These are phyloP conservation scores for Omphaloscelis lunosa DNA, from an alignment of 2,888 invertebrate species.

Conservation along the genomic window DNA sequence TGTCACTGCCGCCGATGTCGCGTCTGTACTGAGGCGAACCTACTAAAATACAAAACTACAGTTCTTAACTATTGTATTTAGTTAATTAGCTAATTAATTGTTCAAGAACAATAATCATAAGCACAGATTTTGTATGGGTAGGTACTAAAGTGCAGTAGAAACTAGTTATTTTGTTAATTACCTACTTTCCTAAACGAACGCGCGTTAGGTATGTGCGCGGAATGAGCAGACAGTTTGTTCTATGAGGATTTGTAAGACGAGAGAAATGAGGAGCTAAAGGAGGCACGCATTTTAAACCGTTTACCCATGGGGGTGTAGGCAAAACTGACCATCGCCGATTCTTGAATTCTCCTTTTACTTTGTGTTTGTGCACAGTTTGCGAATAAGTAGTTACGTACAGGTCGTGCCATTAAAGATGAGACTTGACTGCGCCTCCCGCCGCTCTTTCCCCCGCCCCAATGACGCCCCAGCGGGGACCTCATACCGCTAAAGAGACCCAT, in stretches of 20 bases:
- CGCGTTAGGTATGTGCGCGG: not conserved
- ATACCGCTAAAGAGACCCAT: no score
- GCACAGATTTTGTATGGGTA: not conserved
- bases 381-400: no score
- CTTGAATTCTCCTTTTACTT: not conserved
- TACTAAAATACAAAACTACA: not conserved
- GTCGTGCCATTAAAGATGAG: no score
- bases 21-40: constrained; percentile 9
- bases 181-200: not conserved
- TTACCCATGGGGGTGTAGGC: no score
- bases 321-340: not conserved
- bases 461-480: no score
- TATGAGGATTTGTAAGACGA: not conserved
- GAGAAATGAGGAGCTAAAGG: not conserved
- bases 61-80: not conserved
- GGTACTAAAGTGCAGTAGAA: not conserved
- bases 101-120: not conserved
- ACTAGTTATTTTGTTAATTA: not conserved
- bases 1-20: constrained; percentile 55
- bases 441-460: no score
- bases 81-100: not conserved
- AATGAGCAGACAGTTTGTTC: not conserved
- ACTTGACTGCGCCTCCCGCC: no score
- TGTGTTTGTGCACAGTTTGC: not conserved
- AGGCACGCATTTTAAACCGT: not conserved